These are phyloP conservation scores for Tichodroma muraria DNA, from an alignment of 2,113 vertebrate genomes.

Conservation along the genomic window DNA sequence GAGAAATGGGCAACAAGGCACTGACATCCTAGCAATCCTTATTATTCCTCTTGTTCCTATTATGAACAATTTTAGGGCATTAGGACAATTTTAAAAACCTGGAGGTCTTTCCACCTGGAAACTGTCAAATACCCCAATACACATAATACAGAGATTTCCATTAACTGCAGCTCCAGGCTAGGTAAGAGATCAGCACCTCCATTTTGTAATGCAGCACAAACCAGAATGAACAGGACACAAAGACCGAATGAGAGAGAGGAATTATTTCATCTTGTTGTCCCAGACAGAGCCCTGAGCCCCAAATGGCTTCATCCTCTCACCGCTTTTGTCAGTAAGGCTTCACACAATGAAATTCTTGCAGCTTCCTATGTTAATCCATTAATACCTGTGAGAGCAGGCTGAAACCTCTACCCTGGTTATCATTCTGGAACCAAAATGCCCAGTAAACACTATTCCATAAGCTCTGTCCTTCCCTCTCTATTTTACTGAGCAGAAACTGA, in stretches of 20 bases:
- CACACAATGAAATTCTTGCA: neutral
- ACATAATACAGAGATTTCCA: neutral
- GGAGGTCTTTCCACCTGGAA: neutral
- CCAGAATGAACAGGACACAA: neutral
- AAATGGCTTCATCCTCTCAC: constrained; percentile 3
- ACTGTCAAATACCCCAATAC: neutral
- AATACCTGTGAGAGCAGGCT: neutral
- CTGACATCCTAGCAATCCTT: neutral
- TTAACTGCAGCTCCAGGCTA: neutral
- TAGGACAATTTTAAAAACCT: neutral
- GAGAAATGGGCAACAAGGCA: neutral
- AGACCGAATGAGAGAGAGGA: neutral
- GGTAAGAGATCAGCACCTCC: constrained; percentile 10
- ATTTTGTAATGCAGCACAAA: neutral
- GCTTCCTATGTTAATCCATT: constrained; percentile 26
- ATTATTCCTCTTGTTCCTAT: neutral
- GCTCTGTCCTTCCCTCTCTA: neutral
- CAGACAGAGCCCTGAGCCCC: neutral
- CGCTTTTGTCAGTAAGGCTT: neutral
- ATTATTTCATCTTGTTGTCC: constrained; percentile 17
- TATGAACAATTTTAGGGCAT: neutral
- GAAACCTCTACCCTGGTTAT: constrained; percentile 1
- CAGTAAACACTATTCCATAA: neutral
- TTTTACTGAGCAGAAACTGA: neutral
- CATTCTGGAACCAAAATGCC: neutral